Conservation (phyloP, 2,888 invertebrate genomes). For the Dasypolia templi region DNA sequence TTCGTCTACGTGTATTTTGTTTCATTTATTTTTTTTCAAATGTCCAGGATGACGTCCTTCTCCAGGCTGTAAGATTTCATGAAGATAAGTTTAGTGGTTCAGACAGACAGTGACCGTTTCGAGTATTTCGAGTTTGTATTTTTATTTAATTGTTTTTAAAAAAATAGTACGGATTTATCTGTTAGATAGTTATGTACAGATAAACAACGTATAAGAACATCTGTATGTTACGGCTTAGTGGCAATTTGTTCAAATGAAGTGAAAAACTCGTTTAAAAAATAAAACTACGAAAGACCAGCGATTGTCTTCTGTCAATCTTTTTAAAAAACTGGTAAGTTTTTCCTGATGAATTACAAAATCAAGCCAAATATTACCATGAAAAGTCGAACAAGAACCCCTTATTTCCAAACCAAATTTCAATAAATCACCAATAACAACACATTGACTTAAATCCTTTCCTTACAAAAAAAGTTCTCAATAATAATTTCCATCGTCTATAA, state of each 20-base stretch:
- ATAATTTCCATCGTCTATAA: slow-evolving; percentile 50
- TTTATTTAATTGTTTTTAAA: not conserved
- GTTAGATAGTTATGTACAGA: not conserved
- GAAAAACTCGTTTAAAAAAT: not conserved
- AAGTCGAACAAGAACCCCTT: not conserved
- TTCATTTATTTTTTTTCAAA: not conserved
- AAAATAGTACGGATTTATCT: not conserved
- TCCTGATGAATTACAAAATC: not conserved
- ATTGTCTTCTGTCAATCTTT: not conserved
- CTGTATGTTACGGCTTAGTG: not conserved
- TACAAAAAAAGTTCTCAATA: slow-evolving; percentile 22
- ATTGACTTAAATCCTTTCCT: not conserved
- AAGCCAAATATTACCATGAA: not conserved
- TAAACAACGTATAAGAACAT: not conserved
- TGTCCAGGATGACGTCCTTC: too few species aligned
- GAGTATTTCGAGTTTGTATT: not conserved
- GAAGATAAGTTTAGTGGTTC: not conserved
- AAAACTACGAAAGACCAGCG: not conserved
- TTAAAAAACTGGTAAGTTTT: not conserved
- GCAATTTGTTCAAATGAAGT: not conserved
- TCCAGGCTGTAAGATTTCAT: too few species aligned
- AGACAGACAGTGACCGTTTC: not conserved
- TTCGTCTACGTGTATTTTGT: too few species aligned
- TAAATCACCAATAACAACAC: slow-evolving; percentile 25
- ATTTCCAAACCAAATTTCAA: not conserved